Evolutionary conservation across 1,140 invertebrate genomes (phyloP).

Genomic region (Spodoptera frugiperda): DNA sequence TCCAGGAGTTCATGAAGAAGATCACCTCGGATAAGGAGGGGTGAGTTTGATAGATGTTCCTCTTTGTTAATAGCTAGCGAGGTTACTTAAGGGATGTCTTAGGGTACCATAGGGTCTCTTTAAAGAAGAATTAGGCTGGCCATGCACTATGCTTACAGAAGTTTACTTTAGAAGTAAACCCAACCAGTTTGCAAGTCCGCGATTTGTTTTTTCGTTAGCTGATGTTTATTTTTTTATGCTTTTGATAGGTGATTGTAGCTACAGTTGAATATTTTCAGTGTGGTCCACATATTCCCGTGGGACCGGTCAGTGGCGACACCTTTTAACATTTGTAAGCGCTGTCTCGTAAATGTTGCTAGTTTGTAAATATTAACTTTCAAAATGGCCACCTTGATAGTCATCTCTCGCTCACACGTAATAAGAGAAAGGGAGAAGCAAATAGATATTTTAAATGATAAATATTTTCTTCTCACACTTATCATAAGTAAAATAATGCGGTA

Average conservation of each 20-base stretch:
- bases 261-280: constrained; percentile 71
- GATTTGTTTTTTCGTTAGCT: no score
- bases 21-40: constrained; percentile 96
- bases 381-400: background rate
- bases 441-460: background rate
- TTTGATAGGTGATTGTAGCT: background rate
- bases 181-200: no score
- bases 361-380: background rate
- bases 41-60: constrained; percentile 84
- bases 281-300: constrained; percentile 83
- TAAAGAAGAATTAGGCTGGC: no score
- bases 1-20: constrained; percentile 96
- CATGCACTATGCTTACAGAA: no score
- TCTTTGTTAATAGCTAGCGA: no score
- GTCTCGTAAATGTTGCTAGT: constrained; percentile 65
- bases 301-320: constrained; percentile 76
- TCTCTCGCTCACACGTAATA: background rate
- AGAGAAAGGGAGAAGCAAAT: background rate
- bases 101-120: background rate
- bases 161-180: no score
- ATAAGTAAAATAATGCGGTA: background rate
- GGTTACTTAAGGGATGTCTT: background rate
- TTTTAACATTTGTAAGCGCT: constrained; percentile 72
- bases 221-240: no score
- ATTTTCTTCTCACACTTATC: no score